Base-by-base conservation (phyloP, 2,888 invertebrate genomes). In the Pyrochroa serraticornis region DNA sequence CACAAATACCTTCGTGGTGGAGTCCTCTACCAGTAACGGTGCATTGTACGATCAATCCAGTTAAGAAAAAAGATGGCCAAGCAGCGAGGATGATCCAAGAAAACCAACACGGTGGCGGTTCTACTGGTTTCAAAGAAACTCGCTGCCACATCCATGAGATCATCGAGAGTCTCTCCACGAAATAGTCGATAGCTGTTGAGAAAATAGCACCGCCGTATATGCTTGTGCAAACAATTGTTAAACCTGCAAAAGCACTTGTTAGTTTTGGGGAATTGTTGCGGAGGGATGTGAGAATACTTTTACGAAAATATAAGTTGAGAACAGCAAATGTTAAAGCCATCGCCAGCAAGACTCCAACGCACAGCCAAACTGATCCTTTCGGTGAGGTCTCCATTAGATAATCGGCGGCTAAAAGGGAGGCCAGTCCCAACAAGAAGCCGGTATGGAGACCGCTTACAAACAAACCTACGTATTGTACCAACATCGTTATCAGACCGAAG, bases 381-480 rank as follows among this genome's bases (percentile, higher is more conserved):
- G 77, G 75, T 47, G 86, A 84, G 30, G 83, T 80, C 64, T 83
- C 81, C 60, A 87, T 82, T 69, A 86, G 80, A 69, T 88, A 85
- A 64, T 85, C 86, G 56, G 85, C 85, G 9, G 82, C 76, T 33
- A 86, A 82, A 47, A 88, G 80, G 0, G 84, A 83, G 2, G 82
- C 86, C 39, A 88, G 75, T 2, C 85, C 87, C 22, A 85, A 72
- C 58, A 88, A 81, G 10, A 90, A 78, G 13, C 92, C 92, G 0
- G 90, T 87, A 75, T 91, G 90, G 70, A 92, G 86, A 33, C 92
- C 92, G 13, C 89, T 88, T 84, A 91, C 87, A 79, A 92, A 92
- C 53, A 92, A 84, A 3, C 91, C 91, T 35, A 91, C 89, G 74
- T 91, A 91, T 74, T 90, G 90, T 55, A 92, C 90, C 71, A 92